Evolutionary conservation across 2,797 vertebrate species (phyloP), one percentile per base, ranked within the genome.

Genomic region (Lates japonicus): DNA sequence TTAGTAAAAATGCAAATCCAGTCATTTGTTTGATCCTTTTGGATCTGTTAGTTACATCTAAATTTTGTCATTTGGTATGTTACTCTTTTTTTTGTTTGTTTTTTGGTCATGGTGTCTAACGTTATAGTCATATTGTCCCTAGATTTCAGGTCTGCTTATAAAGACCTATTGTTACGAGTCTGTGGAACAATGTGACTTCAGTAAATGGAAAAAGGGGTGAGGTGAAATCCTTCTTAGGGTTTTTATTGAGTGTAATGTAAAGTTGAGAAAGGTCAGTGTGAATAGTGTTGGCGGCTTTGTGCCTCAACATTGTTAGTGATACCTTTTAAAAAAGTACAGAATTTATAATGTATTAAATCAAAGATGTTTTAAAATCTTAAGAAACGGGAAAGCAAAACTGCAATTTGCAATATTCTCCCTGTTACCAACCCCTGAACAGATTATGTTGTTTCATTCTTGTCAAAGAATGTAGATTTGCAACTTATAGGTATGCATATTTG

Each of bases 381-480:
- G 89, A 89, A 92, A 93, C 87, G 83, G 91, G 88, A 93, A 93
- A 89, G 91, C 90, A 94, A 95, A 96, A 94, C 84, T 92, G 90
- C 92, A 94, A 93, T 94, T 93, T 88, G 94, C 82, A 73, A 81
- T 90, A 88, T 92, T 81, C 84, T 93, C 94, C 91, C 92, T 90
- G 76, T 90, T 80, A 76, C 71, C 74, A 49, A 59, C 78, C 75
- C 74, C 37, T 29, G 25, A 78, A 82, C 41, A 68, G 35, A 76
- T 68, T 76, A 92, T 49, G 85, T 86, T 74, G 54, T 92, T 93
- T 93, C 79, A 89, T 94, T 92, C 88, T 90, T 95, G 90, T 94
- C 89, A 93, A 93, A 94, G 95, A 97, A 96, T 96, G 93, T 97
- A 95, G 94, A 94, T 95, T 95, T 95, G 94, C 95, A 94, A 95